A percentile compares a stretch with the other conserved stretches of the same genome.
phyloP scores from a whole-genome alignment of 2,797 vertebrate genomes.

The Peromyscus aztecus region DNA sequence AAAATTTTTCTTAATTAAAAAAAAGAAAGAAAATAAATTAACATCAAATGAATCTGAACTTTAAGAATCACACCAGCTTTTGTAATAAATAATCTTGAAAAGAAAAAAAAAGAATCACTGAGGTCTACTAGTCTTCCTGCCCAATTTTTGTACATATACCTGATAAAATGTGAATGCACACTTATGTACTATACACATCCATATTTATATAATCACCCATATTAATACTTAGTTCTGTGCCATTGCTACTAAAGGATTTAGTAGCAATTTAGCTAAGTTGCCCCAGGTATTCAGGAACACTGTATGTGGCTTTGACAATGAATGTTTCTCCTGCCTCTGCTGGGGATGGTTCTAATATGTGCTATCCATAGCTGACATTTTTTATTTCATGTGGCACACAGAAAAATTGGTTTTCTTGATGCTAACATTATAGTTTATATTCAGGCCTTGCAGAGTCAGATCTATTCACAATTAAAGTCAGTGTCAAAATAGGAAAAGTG shows the following conservation, averaged over 20 bases:
- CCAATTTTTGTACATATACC: not conserved
- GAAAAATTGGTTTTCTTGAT: constrained; percentile 46
- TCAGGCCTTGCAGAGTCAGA: constrained; percentile 47
- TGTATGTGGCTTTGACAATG: not conserved
- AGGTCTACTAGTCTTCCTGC: not conserved
- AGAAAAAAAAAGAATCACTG: not conserved
- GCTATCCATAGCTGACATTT: constrained; percentile 43
- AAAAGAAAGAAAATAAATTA: constrained; percentile 69
- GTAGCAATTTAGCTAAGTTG: constrained; percentile 9
- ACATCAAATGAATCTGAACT: constrained; percentile 45
- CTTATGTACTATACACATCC: not conserved
- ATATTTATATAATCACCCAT: not conserved
- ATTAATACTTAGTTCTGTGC: constrained; percentile 17
- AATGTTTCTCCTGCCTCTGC: not conserved
- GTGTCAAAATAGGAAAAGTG: constrained; percentile 76
- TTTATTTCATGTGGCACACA: constrained; percentile 61
- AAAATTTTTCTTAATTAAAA: no score
- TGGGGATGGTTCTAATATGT: not conserved
- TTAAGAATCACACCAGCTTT: constrained; percentile 59
- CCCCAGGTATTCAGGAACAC: not conserved
- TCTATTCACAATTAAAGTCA: constrained; percentile 76
- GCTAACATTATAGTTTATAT: constrained; percentile 69
- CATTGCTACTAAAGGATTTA: not conserved
- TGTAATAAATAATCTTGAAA: constrained; percentile 49
- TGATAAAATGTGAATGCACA: not conserved